A percentile compares a stretch with the other conserved stretches of the same genome.
phyloP scores from a whole-genome alignment of 1,140 invertebrate species.

The Maconellicoccus hirsutus region DNA sequence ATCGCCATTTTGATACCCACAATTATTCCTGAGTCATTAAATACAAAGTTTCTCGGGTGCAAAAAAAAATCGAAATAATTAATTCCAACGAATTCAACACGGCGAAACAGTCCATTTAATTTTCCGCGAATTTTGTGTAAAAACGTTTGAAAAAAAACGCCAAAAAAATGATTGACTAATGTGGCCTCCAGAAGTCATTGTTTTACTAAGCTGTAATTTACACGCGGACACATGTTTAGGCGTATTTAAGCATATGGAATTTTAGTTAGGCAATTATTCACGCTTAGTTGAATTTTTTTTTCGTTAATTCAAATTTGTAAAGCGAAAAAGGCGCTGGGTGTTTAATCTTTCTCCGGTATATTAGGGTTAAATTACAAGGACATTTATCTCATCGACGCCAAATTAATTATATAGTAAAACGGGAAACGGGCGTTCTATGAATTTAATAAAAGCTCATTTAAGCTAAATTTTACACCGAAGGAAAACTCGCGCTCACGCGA shows the following conservation, averaged over 20 bases:
- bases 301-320: background rate
- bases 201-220: background rate
- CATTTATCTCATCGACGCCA: background rate
- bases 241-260: background rate
- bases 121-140: too few species aligned
- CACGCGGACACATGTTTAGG: background rate
- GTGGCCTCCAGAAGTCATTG: background rate
- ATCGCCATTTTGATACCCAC: too few species aligned
- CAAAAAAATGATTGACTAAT: too few species aligned
- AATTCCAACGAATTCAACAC: too few species aligned
- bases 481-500: background rate
- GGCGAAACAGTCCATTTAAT: too few species aligned
- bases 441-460: slow-evolving; percentile 10
- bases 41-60: too few species aligned
- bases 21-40: too few species aligned
- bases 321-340: background rate
- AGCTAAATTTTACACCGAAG: background rate
- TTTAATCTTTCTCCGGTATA: background rate
- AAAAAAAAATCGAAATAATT: too few species aligned
- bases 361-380: background rate
- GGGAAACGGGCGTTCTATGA: slow-evolving; percentile 6
- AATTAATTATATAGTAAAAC: background rate
- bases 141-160: too few species aligned
- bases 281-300: background rate
- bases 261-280: background rate